Conservation (phyloP, 2,113 vertebrate genomes). For the Cololabis saira region DNA sequence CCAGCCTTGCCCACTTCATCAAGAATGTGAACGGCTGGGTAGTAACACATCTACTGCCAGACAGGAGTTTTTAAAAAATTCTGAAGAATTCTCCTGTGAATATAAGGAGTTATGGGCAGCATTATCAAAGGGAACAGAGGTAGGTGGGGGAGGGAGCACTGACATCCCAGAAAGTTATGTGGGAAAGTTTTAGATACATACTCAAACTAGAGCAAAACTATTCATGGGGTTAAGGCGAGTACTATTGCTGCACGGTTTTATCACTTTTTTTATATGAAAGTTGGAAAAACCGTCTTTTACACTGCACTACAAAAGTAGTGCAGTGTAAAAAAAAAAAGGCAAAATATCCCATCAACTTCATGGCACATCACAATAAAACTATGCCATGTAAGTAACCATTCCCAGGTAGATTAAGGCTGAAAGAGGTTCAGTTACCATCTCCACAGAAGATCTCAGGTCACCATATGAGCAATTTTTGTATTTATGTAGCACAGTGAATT, state of each 20-base stretch:
- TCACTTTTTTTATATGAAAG: conserved; percentile 38
- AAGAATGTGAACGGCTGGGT: conserved; percentile 57
- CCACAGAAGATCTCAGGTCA: neutral
- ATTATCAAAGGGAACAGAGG: conserved; percentile 64
- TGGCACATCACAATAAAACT: neutral
- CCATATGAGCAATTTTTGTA: neutral
- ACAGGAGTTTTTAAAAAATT: conserved; percentile 70
- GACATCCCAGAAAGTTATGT: conserved; percentile 72
- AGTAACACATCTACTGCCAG: conserved; percentile 67
- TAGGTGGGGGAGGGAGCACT: conserved; percentile 57
- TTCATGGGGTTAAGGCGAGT: conserved; percentile 58
- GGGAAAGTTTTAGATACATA: conserved; percentile 68
- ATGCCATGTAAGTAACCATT: neutral
- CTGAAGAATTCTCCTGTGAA: conserved; percentile 68
- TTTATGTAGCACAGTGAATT: neutral
- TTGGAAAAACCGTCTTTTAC: conserved; percentile 48
- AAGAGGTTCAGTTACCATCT: neutral
- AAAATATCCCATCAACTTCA: conserved; percentile 1
- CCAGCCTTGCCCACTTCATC: conserved; percentile 69
- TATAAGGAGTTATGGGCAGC: conserved; percentile 71
- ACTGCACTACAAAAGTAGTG: conserved; percentile 35
- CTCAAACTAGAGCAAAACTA: conserved; percentile 61
- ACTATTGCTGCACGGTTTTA: conserved; percentile 41
- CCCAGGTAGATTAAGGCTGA: neutral
- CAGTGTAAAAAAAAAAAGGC: neutral